A percentile compares a stretch with the other conserved stretches of the same genome.
phyloP scores from a whole-genome alignment of 1,140 invertebrate species.

The Ladona fulva region DNA sequence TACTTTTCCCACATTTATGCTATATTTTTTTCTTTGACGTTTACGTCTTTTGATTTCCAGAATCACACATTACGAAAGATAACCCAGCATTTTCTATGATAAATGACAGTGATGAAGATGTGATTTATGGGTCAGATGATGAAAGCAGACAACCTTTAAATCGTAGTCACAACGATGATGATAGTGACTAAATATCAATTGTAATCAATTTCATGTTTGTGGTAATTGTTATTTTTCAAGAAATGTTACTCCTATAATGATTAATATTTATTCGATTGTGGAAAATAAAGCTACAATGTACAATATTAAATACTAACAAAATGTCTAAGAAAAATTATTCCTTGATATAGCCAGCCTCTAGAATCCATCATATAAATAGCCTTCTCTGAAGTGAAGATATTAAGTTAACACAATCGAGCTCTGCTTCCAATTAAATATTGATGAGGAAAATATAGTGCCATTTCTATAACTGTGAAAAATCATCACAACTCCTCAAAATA shows the following conservation, averaged over 20 bases:
- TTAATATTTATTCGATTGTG: no score
- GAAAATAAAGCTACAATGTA: no score
- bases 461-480: no score
- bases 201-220: neutral
- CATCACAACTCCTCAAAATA: no score
- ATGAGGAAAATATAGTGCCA: no score
- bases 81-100: constrained; percentile 97
- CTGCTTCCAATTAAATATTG: no score
- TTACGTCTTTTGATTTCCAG: constrained; percentile 18
- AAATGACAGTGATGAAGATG: constrained; percentile 95
- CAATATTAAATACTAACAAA: no score
- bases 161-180: constrained; percentile 51
- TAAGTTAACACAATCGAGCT: no score
- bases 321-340: no score
- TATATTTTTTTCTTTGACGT: constrained; percentile 18
- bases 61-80: constrained; percentile 79
- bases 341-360: no score
- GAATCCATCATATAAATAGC: no score
- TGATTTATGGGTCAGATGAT: constrained; percentile 89
- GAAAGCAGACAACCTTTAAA: constrained; percentile 69
- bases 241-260: neutral
- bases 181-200: constrained; percentile 46
- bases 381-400: no score
- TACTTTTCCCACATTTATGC: constrained; percentile 9
- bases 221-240: neutral